These are phyloP conservation scores for Odontesthes bonariensis DNA, from an alignment of 2,113 vertebrate genomes.

Conservation along the genomic window DNA sequence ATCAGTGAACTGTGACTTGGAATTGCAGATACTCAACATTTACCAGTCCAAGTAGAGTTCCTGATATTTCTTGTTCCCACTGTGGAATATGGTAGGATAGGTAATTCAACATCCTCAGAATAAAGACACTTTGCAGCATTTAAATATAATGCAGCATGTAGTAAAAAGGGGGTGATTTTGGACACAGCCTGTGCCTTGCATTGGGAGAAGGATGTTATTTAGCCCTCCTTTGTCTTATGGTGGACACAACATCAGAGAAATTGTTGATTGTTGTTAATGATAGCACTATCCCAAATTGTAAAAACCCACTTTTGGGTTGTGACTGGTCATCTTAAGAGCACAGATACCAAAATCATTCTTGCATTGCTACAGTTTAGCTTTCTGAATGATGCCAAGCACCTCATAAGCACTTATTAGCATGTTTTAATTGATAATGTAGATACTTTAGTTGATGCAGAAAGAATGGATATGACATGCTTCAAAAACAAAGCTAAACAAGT, in stretches of 20 bases:
- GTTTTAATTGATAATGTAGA: background rate
- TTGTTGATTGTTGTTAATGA: background rate
- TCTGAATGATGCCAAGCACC: background rate
- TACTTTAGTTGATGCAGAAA: too few relatives aligned
- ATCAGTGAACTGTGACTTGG: background rate
- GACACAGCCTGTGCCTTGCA: constrained; percentile 1
- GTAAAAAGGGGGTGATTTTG: background rate
- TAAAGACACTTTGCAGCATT: too few relatives aligned
- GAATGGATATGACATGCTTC: too few relatives aligned
- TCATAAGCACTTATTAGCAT: background rate
- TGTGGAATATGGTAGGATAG: too few relatives aligned
- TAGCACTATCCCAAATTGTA: background rate
- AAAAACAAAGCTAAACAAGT: too few relatives aligned
- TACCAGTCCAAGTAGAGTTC: too few relatives aligned
- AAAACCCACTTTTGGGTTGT: background rate
- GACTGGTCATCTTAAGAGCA: constrained; percentile 10
- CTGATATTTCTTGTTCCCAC: too few relatives aligned
- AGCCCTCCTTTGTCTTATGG: background rate
- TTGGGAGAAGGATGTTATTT: background rate
- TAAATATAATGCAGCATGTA: background rate
- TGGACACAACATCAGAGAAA: background rate
- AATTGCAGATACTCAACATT: background rate
- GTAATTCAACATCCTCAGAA: too few relatives aligned
- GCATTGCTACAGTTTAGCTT: background rate
- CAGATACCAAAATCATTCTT: constrained; percentile 11